Evolutionary conservation across 2,797 vertebrate species (phyloP).

Genomic region (Antrozous pallidus): DNA sequence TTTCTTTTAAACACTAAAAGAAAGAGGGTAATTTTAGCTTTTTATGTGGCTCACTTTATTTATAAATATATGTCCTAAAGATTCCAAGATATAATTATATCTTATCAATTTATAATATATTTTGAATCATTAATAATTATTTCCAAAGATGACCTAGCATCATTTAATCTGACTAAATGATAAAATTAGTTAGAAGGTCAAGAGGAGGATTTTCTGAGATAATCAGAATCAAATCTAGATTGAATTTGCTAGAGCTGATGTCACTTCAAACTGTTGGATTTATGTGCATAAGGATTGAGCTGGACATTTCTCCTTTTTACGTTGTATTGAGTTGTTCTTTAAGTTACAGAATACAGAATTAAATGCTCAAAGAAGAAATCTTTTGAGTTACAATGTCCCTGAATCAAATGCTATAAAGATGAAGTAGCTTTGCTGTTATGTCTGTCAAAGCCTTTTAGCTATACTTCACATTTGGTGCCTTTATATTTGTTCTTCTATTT

Average conservation of each 20-base stretch:
- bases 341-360: constrained; percentile 82
- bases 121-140: constrained; percentile 40
- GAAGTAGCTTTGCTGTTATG: constrained; percentile 82
- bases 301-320: constrained; percentile 72
- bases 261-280: constrained; percentile 68
- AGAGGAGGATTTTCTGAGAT: constrained; percentile 29
- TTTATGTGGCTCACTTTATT: background rate
- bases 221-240: constrained; percentile 65
- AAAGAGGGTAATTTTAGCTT: background rate
- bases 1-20: constrained; percentile 10
- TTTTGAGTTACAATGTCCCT: constrained; percentile 80
- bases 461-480: constrained; percentile 82
- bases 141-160: constrained; percentile 30
- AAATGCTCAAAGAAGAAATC: constrained; percentile 82
- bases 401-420: constrained; percentile 80
- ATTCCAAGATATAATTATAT: background rate
- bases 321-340: constrained; percentile 76
- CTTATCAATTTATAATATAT: background rate
- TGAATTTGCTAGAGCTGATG: constrained; percentile 40
- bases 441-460: constrained; percentile 83
- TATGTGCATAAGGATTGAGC: constrained; percentile 53
- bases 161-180: constrained; percentile 8
- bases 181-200: background rate
- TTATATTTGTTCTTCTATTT: constrained; percentile 84
- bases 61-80: background rate